Evolutionary conservation across 1,140 invertebrate genomes (phyloP), one percentile per base, ranked within the genome.

Genomic region (Hermetia illucens): DNA sequence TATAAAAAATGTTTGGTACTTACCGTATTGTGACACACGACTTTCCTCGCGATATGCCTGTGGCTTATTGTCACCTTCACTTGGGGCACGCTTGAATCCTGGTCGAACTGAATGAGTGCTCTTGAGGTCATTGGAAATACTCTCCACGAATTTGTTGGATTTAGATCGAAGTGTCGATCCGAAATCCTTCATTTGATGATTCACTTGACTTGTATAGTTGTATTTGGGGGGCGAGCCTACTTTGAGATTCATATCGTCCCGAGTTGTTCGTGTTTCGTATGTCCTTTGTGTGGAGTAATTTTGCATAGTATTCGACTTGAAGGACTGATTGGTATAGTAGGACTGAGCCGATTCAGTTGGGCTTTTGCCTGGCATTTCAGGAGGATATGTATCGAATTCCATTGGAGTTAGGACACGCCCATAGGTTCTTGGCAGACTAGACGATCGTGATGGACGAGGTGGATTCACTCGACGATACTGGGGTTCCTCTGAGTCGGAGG

Each of bases 1-100:
- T 9, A 17, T 29, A 40, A 36, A 30, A 29, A 10, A 25, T 19
- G 15, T 15, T 39, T 30, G 19, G 3, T 40, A 61, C 64, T 74
- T 68, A 80, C 78, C 78, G 52, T 77, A 75, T 65, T 80, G 75
- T 25, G 76, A 68, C 17, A 74, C 62, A 44, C 77, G 67, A 15
- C 70, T 69, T 44, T 82, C 77, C 55, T 81, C 77, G 42, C 75
- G 63, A 55, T 79, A 81, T 17, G 74, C 73, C 50, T 78, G 74
- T 4, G 77, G 64, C 33, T 50, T 53, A 36, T 51, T 61, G 34
- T 58, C 61, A 41, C 60, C 53, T 34, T 48, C 52, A 40, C 47
- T 48, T 31, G 59, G 50, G 16, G 56, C 55, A 36, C 66, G 61
- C 44, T 71, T 72, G 38, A 72, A 55, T 40, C 70, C 71, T 4